These are phyloP conservation scores for Pycnonotus jocosus DNA, from an alignment of 2,113 vertebrate genomes.

Conservation along the genomic window DNA sequence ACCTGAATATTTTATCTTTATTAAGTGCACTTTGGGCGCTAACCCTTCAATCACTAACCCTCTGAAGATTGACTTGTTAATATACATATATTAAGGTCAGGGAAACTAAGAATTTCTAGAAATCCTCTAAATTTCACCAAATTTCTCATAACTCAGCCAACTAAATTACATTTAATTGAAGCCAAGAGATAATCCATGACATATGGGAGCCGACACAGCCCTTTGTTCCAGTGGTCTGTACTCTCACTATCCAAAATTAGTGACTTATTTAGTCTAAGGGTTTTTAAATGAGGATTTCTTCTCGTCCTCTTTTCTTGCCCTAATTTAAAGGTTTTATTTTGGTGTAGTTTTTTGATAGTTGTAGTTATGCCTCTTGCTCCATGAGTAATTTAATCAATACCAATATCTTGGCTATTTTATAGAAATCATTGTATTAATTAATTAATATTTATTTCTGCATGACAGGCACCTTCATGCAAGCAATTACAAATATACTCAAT, in stretches of 20 bases:
- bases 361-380: not conserved
- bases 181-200: not conserved
- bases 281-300: not conserved
- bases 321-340: not conserved
- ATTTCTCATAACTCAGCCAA: not conserved
- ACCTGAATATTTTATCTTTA: not conserved
- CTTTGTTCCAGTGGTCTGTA: not conserved
- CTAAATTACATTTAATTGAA: not conserved
- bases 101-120: not conserved
- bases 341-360: not conserved
- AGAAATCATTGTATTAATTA: not conserved
- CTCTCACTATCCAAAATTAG: not conserved
- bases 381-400: not conserved
- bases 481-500: not conserved
- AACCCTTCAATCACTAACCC: not conserved
- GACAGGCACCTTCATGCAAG: not conserved
- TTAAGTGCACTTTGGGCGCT: not conserved
- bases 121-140: not conserved
- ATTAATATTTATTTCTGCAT: not conserved
- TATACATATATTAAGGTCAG: not conserved
- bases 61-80: not conserved
- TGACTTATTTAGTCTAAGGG: not conserved
- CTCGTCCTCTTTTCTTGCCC: not conserved
- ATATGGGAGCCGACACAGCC: not conserved
- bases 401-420: not conserved